A percentile compares a stretch with the other conserved stretches of the same genome.
Conservation (phyloP, 1,140 invertebrate genomes). For the Maconellicoccus hirsutus region DNA sequence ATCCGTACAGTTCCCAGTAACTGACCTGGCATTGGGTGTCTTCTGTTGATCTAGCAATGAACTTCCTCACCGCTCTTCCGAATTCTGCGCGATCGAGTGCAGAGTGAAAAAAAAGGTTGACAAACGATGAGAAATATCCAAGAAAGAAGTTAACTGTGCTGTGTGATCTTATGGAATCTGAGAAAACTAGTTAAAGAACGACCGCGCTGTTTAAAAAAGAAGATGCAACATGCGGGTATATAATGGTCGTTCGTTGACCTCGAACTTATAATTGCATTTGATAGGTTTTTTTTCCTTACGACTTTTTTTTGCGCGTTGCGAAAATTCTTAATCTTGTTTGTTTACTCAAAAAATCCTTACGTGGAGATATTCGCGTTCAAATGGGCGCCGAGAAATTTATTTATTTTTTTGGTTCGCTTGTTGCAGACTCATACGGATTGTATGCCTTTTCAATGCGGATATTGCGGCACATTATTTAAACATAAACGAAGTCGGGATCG, state of each 20-base stretch:
- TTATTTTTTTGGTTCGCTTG: not conserved
- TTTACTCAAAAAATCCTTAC: too few relatives aligned
- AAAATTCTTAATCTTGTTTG: not conserved
- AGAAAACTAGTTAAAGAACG: constrained; percentile 12
- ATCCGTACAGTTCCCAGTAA: constrained; percentile 21
- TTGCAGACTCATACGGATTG: constrained; percentile 75
- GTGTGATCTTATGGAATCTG: constrained; percentile 22
- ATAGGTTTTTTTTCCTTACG: constrained; percentile 1
- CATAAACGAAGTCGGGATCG: constrained; percentile 88
- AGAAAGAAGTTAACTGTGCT: constrained; percentile 20
- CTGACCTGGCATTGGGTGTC: constrained; percentile 21
- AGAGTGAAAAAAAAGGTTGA: constrained; percentile 17
- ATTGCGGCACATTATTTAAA: constrained; percentile 82
- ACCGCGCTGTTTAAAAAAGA: not conserved
- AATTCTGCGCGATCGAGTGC: not conserved
- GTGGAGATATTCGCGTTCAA: too few relatives aligned
- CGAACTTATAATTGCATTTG: constrained; percentile 21
- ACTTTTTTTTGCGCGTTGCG: not conserved
- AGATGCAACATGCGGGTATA: constrained; percentile 13
- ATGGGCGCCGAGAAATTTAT: too few relatives aligned
- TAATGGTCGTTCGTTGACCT: constrained; percentile 17
- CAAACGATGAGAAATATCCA: constrained; percentile 20
- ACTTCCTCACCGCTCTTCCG: constrained; percentile 14
- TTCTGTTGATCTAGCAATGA: constrained; percentile 15
- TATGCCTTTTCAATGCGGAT: constrained; percentile 80